phyloP scores from a whole-genome alignment of 2,797 vertebrate genomes.

The Platyrinchus mystaceus region DNA sequence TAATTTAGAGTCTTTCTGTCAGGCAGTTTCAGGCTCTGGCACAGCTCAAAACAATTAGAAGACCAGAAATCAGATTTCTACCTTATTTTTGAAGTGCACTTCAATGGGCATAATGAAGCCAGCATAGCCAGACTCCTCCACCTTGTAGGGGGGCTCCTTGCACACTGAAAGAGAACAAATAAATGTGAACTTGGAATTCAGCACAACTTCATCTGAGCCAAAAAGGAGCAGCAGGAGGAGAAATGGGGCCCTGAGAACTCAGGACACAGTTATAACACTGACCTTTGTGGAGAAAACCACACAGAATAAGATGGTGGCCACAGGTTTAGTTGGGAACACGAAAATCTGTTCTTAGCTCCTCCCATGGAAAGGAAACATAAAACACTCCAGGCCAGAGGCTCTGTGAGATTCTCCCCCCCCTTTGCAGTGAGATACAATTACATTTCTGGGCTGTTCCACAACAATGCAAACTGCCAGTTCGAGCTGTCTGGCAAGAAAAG shows the following conservation, averaged over 20 bases:
- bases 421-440: constrained; percentile 1
- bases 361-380: constrained; percentile 45
- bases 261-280: not conserved
- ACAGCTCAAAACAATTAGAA: constrained; percentile 60
- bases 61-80: constrained; percentile 71
- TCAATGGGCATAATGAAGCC: constrained; percentile 99
- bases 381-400: not conserved
- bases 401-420: not conserved
- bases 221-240: not conserved
- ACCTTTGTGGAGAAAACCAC: not conserved
- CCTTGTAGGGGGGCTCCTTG: constrained; percentile 98
- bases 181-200: not conserved
- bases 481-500: not conserved
- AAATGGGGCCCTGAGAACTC: not conserved
- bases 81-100: constrained; percentile 99
- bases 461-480: not conserved
- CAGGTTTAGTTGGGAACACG: not conserved
- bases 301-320: constrained; percentile 1
- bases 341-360: constrained; percentile 38
- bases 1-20: constrained; percentile 52
- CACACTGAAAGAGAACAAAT: constrained; percentile 83
- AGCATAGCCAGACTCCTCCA: constrained; percentile 97
- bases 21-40: constrained; percentile 52
- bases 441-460: constrained; percentile 8
- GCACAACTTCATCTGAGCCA: not conserved